Evolutionary conservation across 2,797 vertebrate species (phyloP), one percentile per base, ranked within the genome.

Genomic region (Stomatorhinus walkeri): DNA sequence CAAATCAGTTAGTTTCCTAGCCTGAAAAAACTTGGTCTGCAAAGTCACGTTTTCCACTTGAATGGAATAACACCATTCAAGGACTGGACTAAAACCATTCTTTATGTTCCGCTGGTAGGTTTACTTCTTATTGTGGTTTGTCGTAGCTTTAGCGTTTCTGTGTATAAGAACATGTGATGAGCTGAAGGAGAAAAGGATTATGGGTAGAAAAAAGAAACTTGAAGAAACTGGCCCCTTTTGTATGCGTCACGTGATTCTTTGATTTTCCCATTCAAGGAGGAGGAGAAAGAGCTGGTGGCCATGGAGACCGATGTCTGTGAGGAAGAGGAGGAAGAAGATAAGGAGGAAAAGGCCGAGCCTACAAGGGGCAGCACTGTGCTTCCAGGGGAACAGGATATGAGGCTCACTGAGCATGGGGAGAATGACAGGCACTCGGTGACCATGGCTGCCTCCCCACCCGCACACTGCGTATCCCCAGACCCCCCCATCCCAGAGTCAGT

Each of bases 221-320:
- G 43, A 19, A 7, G 36, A 79, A 79, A 46, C 40, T 46, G 72
- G 14, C 19, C 72, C 40, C 32, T 19, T 40, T 79, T 79, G 40
- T 46, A 46, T 79, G 72, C 6, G 14, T 79, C 72, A 8, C 7
- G 7, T 79, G 72, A 79, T n/a, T 79, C 54, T 19, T 64, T 86
- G 51, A 54, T 81, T 81, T 49, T 85, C 61, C 28, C 43, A 16
- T 49, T 76, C n/a, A 14, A 89, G 83, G 88, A 51, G 46, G 88
- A 22, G 72, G 88, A 54, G 19, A 95, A 96, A 90, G 91, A 93
- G 54, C 94, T 94, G 0, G 92, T 95, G 91, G 93, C 94, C 4
- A 95, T 96, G 90, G 95, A 96, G 90, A 95, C 95, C 22, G 94
- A 96, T 91, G 96, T 95, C 90, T 95, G 95, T 87, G 94, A 93